Conservation (phyloP, 2,888 invertebrate genomes). For the Myopa tessellatipennis region DNA sequence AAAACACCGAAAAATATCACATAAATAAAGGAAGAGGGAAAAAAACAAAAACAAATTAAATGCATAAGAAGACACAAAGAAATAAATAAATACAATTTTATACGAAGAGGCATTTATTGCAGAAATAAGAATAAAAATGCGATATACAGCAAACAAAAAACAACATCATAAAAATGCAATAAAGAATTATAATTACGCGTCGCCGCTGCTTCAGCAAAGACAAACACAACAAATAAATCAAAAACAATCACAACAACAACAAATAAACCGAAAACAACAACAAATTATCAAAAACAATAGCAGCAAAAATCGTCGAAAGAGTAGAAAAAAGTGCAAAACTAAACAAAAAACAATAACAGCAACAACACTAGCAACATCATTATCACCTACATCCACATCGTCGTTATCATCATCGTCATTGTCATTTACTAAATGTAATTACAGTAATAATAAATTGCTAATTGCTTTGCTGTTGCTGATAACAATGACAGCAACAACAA, state of each 20-base stretch:
- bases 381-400: conserved; percentile 23
- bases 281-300: conserved; percentile 38
- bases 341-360: conserved; percentile 17
- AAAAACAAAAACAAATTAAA: background rate
- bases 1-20: background rate
- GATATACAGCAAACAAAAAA: conserved; percentile 20
- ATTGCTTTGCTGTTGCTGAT: conserved; percentile 30
- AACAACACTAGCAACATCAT: conserved; percentile 14
- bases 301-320: conserved; percentile 43
- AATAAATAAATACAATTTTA: conserved; percentile 16
- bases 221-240: conserved; percentile 43
- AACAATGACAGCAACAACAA: conserved; percentile 33
- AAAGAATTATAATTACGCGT: conserved; percentile 21
- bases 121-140: conserved; percentile 26
- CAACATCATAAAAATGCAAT: background rate
- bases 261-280: conserved; percentile 22
- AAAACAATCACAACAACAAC: conserved; percentile 49
- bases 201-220: conserved; percentile 32
- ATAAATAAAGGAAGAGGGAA: conserved; percentile 6
- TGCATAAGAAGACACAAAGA: background rate
- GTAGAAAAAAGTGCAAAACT: conserved; percentile 11
- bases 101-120: conserved; percentile 15
- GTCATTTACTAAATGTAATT: conserved; percentile 13
- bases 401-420: conserved; percentile 15
- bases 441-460: conserved; percentile 30